Evolutionary conservation across 2,888 invertebrate genomes (phyloP).

Genomic region (Drosophila pseudotalamancana): DNA sequence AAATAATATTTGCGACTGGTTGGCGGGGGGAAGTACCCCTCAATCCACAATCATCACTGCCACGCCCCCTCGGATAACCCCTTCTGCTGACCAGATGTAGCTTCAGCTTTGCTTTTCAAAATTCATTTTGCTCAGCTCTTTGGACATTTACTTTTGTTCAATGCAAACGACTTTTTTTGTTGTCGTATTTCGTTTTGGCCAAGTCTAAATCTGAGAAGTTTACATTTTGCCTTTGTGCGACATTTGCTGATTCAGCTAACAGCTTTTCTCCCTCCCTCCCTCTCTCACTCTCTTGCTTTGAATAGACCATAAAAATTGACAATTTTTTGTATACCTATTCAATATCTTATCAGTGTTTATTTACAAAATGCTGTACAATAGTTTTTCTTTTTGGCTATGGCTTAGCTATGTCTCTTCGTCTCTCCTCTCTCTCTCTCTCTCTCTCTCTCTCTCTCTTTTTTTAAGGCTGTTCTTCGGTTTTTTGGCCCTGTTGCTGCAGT

Average conservation of each 20-base stretch:
- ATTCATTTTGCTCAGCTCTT: slow-evolving; percentile 56
- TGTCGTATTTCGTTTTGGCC: slow-evolving; percentile 21
- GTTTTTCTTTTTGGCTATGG: not conserved
- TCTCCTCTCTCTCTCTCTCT: not conserved
- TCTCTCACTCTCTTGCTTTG: slow-evolving; percentile 8
- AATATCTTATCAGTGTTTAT: slow-evolving; percentile 19
- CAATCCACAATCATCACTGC: too few relatives aligned
- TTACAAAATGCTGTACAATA: too few relatives aligned
- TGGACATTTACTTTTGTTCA: slow-evolving; percentile 62
- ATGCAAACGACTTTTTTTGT: slow-evolving; percentile 74
- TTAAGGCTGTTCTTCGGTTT: slow-evolving; percentile 15
- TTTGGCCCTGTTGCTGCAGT: too few relatives aligned
- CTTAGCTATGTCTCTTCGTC: not conserved
- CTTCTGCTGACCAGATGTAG: not conserved
- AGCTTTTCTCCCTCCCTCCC: slow-evolving; percentile 48
- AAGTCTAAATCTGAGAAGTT: slow-evolving; percentile 37
- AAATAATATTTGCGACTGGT: slow-evolving; percentile 53
- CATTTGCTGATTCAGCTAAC: slow-evolving; percentile 63
- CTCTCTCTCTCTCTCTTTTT: not conserved
- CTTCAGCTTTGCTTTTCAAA: slow-evolving; percentile 50
- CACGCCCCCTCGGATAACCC: not conserved
- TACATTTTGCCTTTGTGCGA: slow-evolving; percentile 52
- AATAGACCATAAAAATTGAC: slow-evolving; percentile 56
- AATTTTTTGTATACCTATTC: slow-evolving; percentile 47
- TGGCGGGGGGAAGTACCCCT: not conserved